Percentiles rank a stretch among this genome's conserved stretches.
phyloP scores from a whole-genome alignment of 2,888 invertebrate genomes.

The Cepaea hortensis region DNA sequence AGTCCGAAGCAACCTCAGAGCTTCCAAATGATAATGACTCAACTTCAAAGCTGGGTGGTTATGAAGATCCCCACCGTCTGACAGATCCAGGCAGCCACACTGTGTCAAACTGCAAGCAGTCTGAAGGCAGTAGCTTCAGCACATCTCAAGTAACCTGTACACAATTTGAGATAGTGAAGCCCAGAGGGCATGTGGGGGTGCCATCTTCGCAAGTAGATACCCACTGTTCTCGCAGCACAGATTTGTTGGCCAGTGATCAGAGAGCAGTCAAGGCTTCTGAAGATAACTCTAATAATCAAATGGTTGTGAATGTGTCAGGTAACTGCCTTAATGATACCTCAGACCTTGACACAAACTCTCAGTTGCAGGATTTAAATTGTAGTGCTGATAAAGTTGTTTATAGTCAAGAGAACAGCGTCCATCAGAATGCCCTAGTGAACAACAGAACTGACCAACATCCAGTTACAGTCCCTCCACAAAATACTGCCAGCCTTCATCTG shows the following conservation, averaged over 20 bases:
- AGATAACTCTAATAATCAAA: background rate
- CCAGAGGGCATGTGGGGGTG: too few relatives aligned
- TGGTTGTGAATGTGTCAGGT: background rate
- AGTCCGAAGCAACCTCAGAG: background rate
- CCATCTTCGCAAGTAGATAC: too few relatives aligned
- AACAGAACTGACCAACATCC: background rate
- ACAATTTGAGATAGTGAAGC: background rate
- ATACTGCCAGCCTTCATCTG: background rate
- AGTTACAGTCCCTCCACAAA: background rate
- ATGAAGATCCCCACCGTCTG: background rate
- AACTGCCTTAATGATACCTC: background rate
- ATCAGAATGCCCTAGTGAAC: background rate
- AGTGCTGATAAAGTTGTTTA: background rate
- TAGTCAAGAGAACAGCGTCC: background rate
- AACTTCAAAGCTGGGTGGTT: background rate
- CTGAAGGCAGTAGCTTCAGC: background rate
- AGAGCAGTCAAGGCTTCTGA: too few relatives aligned
- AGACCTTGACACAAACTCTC: background rate
- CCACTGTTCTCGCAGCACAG: too few relatives aligned
- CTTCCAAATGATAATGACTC: background rate
- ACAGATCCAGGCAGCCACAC: background rate
- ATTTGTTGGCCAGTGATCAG: too few relatives aligned
- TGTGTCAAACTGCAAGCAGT: background rate
- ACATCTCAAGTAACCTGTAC: background rate
- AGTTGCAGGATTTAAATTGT: background rate